Evolutionary conservation across 2,888 invertebrate genomes (phyloP), one percentile per base, ranked within the genome.

Genomic region (Pristionchus mayeri): DNA sequence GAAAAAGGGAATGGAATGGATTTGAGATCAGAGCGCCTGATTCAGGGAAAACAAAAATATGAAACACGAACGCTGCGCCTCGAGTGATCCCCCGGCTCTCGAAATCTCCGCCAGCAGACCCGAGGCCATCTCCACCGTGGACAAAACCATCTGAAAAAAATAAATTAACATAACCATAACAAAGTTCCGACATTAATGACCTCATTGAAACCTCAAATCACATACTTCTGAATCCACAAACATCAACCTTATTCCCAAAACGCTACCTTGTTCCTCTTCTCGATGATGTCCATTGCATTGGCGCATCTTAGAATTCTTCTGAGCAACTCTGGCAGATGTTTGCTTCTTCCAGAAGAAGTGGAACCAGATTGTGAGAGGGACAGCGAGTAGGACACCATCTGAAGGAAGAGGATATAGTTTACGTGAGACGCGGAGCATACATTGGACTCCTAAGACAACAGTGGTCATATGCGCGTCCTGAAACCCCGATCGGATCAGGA

Each of bases 261-360:
- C 3, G 21, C 60, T 80, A 82, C 82, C 63, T n/a, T 57, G 44
- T 82, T 34, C n/a, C 63, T n/a, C 44, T 63, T 34, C 44, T 82
- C 82, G 3, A 34, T 27, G 4, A 63, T 30, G 9, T 16, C 18
- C 60, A 82, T 44, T 4, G 18, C 27, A 44, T 60, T 63, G 30
- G 63, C 63, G 24, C 86, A 86, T 0, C 21, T 6, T 3, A 91
- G 85, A 13, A 91, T 85, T 7, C 85, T 84, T 37, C 90, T 85
- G 21, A 91, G 86, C 44, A 91, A 86, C 34, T 84, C 80, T 16
- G 91, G 87, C 63, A 91, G 76, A 71, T 90, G 87, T 37, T 85
- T 85, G 0, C 87, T 84, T 3, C 91, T 87, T 16, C 91, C 88
- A 3, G 83, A 86, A 79, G 86, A 85, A 80, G 87, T 89, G 11